Evolutionary conservation across 2,797 vertebrate species (phyloP).

Genomic region (Crax fasciolata): DNA sequence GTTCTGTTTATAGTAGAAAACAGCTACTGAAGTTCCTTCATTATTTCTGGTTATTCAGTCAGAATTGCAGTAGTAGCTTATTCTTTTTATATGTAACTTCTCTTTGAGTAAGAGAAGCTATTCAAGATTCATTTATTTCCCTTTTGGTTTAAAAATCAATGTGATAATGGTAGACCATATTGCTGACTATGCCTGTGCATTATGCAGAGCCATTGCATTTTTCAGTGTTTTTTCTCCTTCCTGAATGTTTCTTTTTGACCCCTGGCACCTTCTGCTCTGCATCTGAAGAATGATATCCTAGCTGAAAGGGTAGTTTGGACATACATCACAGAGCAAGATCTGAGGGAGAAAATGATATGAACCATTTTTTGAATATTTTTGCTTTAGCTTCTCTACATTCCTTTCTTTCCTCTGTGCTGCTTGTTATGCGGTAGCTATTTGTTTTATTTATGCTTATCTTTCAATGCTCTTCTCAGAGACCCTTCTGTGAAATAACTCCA

Average conservation of each 20-base stretch:
- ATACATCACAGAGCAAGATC: constrained; percentile 4
- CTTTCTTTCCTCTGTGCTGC: constrained; percentile 10
- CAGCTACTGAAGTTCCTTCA: not conserved
- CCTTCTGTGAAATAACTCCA: not conserved
- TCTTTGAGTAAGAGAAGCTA: constrained; percentile 60
- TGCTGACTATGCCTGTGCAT: not conserved
- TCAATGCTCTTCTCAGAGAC: not conserved
- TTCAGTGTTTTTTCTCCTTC: not conserved
- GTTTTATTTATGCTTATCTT: constrained; percentile 15
- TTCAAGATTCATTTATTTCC: constrained; percentile 45
- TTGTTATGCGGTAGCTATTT: not conserved
- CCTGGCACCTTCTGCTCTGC: constrained; percentile 40
- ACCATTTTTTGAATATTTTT: constrained; percentile 19
- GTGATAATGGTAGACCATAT: constrained; percentile 27
- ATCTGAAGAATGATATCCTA: constrained; percentile 42
- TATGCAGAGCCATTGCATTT: constrained; percentile 4
- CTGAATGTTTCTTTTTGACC: constrained; percentile 9
- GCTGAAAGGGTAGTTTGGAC: not conserved
- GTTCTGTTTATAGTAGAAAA: not conserved
- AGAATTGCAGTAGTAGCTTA: not conserved
- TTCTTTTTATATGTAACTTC: constrained; percentile 11
- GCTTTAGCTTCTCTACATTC: not conserved
- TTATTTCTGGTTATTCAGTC: not conserved
- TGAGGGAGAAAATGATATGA: not conserved
- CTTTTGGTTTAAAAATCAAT: constrained; percentile 63